Conservation (phyloP, 2,113 vertebrate species). For the Mustela lutreola region DNA sequence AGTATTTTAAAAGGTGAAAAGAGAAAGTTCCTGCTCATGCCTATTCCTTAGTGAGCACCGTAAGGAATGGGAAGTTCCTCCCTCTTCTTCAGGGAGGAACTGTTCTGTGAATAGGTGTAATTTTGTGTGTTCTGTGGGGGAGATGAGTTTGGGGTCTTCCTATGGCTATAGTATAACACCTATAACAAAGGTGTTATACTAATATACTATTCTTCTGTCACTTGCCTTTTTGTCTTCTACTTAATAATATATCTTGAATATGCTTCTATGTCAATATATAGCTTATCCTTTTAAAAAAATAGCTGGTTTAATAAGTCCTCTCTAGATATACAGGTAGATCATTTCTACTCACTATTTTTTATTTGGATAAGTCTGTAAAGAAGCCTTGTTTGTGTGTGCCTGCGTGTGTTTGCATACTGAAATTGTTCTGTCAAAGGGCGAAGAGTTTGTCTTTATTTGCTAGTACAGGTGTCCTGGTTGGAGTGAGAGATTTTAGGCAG, state of each 20-base stretch:
- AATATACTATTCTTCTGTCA: background rate
- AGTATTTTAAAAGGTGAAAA: background rate
- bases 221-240: background rate
- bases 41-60: background rate
- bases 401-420: background rate
- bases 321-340: background rate
- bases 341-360: background rate
- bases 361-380: background rate
- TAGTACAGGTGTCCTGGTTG: background rate
- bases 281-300: background rate
- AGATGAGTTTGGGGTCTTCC: background rate
- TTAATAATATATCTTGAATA: slow-evolving; percentile 15
- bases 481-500: background rate
- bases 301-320: background rate
- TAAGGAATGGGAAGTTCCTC: no score
- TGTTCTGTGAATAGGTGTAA: background rate
- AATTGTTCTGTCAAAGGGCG: background rate
- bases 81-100: background rate
- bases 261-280: background rate
- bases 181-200: background rate
- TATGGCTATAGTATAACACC: background rate
- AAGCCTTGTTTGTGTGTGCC: background rate
- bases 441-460: background rate
- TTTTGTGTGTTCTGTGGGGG: background rate
- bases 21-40: background rate